Conservation (phyloP, 1,140 invertebrate species). For the Cardiocondyla obscurior region DNA sequence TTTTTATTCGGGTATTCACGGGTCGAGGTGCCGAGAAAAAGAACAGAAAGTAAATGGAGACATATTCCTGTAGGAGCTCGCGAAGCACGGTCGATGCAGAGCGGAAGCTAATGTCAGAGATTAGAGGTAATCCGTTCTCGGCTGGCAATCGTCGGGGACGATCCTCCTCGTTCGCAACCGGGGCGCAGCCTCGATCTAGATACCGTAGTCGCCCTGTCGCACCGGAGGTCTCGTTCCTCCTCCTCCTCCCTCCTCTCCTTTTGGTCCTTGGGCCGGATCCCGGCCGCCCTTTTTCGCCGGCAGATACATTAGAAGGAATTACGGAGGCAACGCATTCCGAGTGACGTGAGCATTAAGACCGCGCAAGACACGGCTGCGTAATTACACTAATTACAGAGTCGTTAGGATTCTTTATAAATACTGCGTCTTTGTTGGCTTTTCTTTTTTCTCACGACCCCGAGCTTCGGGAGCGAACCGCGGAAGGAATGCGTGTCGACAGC, state of each 20-base stretch:
- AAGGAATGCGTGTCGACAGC: constrained; percentile 19
- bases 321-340: constrained; percentile 50
- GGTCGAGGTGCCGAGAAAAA: constrained; percentile 45
- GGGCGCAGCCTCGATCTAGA: constrained; percentile 65
- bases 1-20: constrained; percentile 58
- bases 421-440: constrained; percentile 24
- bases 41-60: constrained; percentile 64
- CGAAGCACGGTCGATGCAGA: constrained; percentile 61
- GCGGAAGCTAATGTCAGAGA: constrained; percentile 70
- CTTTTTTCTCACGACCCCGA: background rate
- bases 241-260: too few relatives aligned
- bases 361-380: constrained; percentile 52
- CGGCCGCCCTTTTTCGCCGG: constrained; percentile 31
- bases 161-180: constrained; percentile 48
- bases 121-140: constrained; percentile 70
- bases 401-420: constrained; percentile 65
- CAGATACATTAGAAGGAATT: constrained; percentile 67
- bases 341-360: constrained; percentile 62
- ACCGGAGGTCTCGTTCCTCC: constrained; percentile 6
- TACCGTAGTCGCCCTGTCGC: constrained; percentile 50
- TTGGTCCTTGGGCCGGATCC: background rate
- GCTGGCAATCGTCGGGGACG: constrained; percentile 65
- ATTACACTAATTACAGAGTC: constrained; percentile 64
- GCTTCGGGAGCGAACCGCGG: constrained; percentile 11
- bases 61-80: constrained; percentile 65